Conservation (phyloP, 2,113 vertebrate species). For the Hemiprocne comata region DNA sequence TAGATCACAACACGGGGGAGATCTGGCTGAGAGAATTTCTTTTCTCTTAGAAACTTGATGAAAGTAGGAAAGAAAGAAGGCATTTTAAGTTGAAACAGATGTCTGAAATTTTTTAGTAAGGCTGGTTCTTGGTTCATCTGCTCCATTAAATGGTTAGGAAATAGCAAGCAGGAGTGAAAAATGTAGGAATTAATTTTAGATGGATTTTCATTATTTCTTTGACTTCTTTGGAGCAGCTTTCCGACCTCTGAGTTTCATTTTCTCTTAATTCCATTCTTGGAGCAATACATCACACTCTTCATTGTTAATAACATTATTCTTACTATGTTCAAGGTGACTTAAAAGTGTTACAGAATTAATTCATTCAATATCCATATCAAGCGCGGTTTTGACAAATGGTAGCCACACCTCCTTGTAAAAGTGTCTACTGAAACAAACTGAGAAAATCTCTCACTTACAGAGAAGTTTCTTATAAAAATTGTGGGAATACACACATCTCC, state of each 20-base stretch:
- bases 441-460: neutral
- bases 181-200: constrained; percentile 4
- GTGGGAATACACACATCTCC: neutral
- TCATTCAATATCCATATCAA: neutral
- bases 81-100: constrained; percentile 49
- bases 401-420: neutral
- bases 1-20: neutral
- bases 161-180: neutral
- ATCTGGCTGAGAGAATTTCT: neutral
- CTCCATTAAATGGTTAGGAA: neutral
- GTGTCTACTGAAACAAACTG: neutral
- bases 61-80: constrained; percentile 15
- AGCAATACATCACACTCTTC: neutral
- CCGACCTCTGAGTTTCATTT: neutral
- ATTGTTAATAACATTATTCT: constrained; percentile 11
- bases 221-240: neutral
- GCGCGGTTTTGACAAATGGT: neutral
- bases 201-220: constrained; percentile 3
- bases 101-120: neutral
- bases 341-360: neutral
- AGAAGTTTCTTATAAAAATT: neutral
- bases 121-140: neutral
- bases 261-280: neutral
- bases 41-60: neutral
- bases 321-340: neutral